Evolutionary conservation across 2,888 invertebrate genomes (phyloP), one percentile per base, ranked within the genome.

Genomic region (Tinea pellionella): DNA sequence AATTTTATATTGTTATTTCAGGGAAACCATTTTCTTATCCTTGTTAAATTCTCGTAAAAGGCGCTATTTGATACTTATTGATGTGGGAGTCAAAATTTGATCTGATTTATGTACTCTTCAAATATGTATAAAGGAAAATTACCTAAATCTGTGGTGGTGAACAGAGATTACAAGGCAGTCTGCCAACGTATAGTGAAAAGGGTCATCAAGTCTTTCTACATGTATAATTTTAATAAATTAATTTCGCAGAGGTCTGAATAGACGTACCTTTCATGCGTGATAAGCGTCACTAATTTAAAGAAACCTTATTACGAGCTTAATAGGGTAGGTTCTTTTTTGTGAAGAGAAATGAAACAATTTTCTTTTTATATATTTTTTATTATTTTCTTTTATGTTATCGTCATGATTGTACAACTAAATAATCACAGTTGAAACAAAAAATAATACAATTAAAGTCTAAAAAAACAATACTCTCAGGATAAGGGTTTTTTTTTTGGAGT

Each of bases 401-500:
- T 85, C 85, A 83, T 84, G 88, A 81, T 87, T 87, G 88, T 88
- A 89, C 85, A 89, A 87, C 88, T 88, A 89, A 88, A 86, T 85
- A 89, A 89, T 89, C 89, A 89, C 89, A 89, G 89, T 88, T 86
- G 80, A 88, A 88, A 88, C 85, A 82, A 87, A 88, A 88, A 81
- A 76, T 80, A 81, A 64, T 76, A 73, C 74, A 77, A 75, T 78
- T 76, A 78, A 77, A 71, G 72, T 78, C 73, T 82, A 75, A 24
- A 24, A 80, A 74, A 72, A 75, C 81, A 77, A 77, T 71, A 69
- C 69, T 66, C 70, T 74, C 74, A 72, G 63, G 64, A 41, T 60
- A 60, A 60, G 24, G 12, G 42, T n/a, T 13, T 32, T 16, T 9
- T 58, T 59, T 18, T 83, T 80, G 77, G 80, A 59, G 71, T 77